These are phyloP conservation scores for Drosophila emarginata DNA, from an alignment of 2,888 invertebrate genomes.

Conservation along the genomic window DNA sequence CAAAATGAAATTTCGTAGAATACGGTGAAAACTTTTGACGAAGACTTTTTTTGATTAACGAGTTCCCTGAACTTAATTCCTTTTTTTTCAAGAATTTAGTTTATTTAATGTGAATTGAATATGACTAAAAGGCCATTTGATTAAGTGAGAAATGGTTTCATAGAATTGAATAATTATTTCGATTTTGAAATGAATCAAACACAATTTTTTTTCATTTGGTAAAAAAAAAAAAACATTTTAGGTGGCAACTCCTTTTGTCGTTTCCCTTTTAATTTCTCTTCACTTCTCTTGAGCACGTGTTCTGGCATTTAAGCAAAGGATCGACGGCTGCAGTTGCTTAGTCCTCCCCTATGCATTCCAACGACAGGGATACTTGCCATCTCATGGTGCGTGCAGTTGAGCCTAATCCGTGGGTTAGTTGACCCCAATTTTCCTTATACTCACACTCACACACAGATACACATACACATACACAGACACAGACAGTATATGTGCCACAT, in stretches of 20 bases:
- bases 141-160: not conserved
- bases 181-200: not conserved
- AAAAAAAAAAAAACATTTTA: not conserved
- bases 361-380: constrained; percentile 38
- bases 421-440: constrained; percentile 29
- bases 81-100: constrained; percentile 8
- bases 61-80: constrained; percentile 43
- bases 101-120: constrained; percentile 8
- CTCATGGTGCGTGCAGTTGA: constrained; percentile 70
- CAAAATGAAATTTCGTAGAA: constrained; percentile 4
- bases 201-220: not conserved
- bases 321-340: constrained; percentile 37
- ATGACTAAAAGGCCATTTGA: constrained; percentile 17
- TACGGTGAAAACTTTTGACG: constrained; percentile 5
- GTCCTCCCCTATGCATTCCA: not conserved
- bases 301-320: constrained; percentile 63
- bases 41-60: not conserved
- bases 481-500: not conserved
- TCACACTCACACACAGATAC: not conserved
- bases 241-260: not conserved
- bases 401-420: constrained; percentile 75
- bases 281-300: constrained; percentile 57
- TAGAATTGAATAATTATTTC: not conserved
- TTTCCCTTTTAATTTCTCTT: not conserved
- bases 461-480: not conserved